A percentile compares a stretch with the other conserved stretches of the same genome.
phyloP scores from a whole-genome alignment of 2,113 vertebrate species.

The Dolichotis patagonum region DNA sequence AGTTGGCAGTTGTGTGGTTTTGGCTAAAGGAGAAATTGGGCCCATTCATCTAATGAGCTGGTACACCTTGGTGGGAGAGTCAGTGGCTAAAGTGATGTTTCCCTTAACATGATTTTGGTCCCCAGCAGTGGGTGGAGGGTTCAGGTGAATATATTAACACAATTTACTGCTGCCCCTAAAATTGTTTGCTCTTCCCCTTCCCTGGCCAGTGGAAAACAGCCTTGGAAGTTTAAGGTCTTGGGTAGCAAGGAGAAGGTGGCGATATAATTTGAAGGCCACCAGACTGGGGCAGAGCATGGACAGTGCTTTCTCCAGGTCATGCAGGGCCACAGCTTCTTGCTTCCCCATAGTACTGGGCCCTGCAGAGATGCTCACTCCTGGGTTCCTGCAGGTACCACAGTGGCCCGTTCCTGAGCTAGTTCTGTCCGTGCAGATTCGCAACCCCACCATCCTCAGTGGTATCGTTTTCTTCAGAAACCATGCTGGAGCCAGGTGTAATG shows the following conservation, averaged over 20 bases:
- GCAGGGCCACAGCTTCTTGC: background rate
- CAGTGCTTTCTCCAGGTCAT: background rate
- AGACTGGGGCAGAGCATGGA: rapidly evolving
- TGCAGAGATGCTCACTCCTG: background rate
- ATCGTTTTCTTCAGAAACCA: background rate
- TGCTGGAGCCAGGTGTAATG: background rate
- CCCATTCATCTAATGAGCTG: background rate
- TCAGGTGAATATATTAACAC: background rate
- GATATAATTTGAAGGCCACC: background rate
- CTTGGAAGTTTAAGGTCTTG: background rate
- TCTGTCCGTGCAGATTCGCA: background rate
- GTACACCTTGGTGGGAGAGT: background rate
- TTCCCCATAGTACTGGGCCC: too few relatives aligned
- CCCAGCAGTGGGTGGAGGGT: background rate
- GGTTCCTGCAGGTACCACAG: too few relatives aligned
- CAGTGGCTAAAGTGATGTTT: background rate
- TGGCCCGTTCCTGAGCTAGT: background rate
- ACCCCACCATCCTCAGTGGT: background rate
- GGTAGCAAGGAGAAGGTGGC: background rate
- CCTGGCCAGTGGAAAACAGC: background rate
- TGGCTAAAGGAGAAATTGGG: background rate
- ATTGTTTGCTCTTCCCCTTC: background rate
- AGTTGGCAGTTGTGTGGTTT: background rate
- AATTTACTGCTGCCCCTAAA: background rate
- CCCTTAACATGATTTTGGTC: background rate